Evolutionary conservation across 2,888 invertebrate species (phyloP), one percentile per base, ranked within the genome.

Genomic region (Sphaerophoria taeniata): DNA sequence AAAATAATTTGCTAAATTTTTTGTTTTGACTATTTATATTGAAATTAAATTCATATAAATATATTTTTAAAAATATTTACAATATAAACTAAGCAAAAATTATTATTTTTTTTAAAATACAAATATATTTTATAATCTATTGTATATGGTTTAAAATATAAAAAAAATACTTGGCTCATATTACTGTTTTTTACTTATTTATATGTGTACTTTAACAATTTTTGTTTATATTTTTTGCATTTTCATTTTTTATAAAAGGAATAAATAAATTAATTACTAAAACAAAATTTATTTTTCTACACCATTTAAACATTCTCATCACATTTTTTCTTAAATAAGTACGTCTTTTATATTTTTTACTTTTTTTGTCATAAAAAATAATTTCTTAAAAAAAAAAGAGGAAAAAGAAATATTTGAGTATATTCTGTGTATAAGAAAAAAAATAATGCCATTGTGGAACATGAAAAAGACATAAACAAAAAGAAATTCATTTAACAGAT

Each of bases 131-230:
- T 72, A 65, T 56, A 67, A 24, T 24, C 24, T 24, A 24, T 24
- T 24, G 24, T 24, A 24, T 24, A 24, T 24, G 24, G 47, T 74
- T 7, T 67, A 14, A n/a, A 73, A 73, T 33, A 34, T 36, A 55
- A 65, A 60, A 67, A 76, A 84, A 84, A 84, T 84, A 84, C 84
- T 84, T 84, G 84, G 84, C 84, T 84, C 84, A 69, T 56, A 58
- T 72, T 39, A 70, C 33, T 53, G 51, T 16, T 34, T 24, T 34
- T n/a, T 61, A 55, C 36, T 61, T 11, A 73, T 6, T n/a, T 12
- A n/a, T 9, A n/a, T 0, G 34, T 16, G 0, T 5, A 47, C n/a
- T 47, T 47, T 45, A 61, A 63, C 63, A 47, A 63, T 47, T 63
- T 63, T 47, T 63, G 2, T 16, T 51, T 51, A 56, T 24, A 70